phyloP scores from a whole-genome alignment of 2,797 vertebrate species.

The Pipistrellus kuhlii region DNA sequence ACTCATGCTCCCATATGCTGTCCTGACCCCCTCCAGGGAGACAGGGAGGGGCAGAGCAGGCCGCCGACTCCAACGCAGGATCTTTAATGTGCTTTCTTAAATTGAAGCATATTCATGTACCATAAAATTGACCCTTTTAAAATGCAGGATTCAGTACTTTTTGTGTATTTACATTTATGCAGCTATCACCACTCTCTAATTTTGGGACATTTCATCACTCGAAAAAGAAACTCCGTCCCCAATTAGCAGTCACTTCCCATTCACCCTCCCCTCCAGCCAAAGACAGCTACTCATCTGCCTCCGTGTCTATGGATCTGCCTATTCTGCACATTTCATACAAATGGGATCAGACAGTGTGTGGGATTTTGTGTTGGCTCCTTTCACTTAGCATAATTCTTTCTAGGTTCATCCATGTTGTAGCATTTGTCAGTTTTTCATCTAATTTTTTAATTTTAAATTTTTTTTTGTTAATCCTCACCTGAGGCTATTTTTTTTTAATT shows the following conservation, averaged over 20 bases:
- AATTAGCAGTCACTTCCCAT: not conserved
- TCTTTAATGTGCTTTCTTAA: not conserved
- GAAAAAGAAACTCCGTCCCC: not conserved
- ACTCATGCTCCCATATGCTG: not conserved
- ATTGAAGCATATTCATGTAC: not conserved
- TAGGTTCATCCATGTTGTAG: not conserved
- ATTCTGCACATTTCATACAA: not conserved
- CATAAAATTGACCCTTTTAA: not conserved
- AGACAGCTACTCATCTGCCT: not conserved
- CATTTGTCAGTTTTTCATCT: not conserved
- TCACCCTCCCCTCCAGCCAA: not conserved
- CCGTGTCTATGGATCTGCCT: not conserved
- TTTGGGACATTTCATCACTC: not conserved
- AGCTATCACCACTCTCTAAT: not conserved
- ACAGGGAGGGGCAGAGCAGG: not conserved
- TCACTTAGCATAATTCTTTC: not conserved
- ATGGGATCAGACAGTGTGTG: not conserved
- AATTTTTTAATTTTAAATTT: not conserved
- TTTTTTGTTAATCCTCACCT: too few relatives aligned
- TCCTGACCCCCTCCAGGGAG: not conserved
- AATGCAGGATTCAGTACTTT: not conserved
- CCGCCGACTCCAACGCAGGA: not conserved
- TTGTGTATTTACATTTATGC: not conserved
- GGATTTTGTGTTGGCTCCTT: not conserved
- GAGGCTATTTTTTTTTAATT: too few relatives aligned